Conservation (phyloP, 2,113 vertebrate species). For the Scomber japonicus region DNA sequence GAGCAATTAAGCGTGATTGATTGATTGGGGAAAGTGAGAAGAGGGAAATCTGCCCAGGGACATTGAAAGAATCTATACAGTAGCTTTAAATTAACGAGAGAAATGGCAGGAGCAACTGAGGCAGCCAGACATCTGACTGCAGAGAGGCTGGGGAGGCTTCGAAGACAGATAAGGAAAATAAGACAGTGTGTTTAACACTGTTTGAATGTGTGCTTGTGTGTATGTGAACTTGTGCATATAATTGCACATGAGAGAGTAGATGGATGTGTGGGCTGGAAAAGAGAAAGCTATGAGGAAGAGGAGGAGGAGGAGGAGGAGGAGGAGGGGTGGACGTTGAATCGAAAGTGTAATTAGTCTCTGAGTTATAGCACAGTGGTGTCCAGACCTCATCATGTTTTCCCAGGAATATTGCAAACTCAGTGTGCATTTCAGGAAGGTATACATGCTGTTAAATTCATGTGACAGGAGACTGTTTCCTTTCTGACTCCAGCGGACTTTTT, state of each 20-base stretch:
- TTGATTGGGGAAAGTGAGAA: constrained; percentile 69
- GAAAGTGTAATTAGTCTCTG: constrained; percentile 68
- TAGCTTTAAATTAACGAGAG: constrained; percentile 75
- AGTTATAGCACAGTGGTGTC: constrained; percentile 52
- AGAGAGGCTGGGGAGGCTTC: constrained; percentile 33
- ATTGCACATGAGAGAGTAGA: constrained; percentile 34
- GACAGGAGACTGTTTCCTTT: not conserved
- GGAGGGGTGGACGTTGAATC: constrained; percentile 4
- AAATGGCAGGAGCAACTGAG: constrained; percentile 34
- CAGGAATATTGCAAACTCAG: constrained; percentile 21
- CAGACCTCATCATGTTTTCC: constrained; percentile 24
- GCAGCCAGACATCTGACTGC: constrained; percentile 58
- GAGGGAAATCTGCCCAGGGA: constrained; percentile 61
- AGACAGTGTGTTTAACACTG: constrained; percentile 8
- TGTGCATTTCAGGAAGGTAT: constrained; percentile 7
- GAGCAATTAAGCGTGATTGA: constrained; percentile 84
- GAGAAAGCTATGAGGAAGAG: constrained; percentile 14
- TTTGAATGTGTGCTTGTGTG: constrained; percentile 10
- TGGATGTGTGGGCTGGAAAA: constrained; percentile 41
- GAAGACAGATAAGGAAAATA: constrained; percentile 56
- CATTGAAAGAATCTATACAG: constrained; percentile 73
- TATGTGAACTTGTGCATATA: constrained; percentile 28
- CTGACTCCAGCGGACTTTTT: constrained; percentile 3
- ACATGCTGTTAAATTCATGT: constrained; percentile 21
- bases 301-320: not conserved